Conservation (phyloP, 2,113 vertebrate genomes). For the Excalfactoria chinensis region DNA sequence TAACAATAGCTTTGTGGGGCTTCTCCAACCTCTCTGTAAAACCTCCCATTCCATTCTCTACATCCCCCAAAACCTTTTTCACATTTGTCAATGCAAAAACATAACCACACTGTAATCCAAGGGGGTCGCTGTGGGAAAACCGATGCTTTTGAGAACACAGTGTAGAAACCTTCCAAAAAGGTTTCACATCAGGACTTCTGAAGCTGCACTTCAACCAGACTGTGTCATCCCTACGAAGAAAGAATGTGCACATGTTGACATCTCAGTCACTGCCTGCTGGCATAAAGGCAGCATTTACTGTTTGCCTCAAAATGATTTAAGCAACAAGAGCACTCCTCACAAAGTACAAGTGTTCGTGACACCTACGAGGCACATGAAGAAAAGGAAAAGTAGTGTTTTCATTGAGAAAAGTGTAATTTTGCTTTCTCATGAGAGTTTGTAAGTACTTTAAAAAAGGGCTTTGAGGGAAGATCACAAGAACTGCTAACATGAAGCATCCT, state of each 20-base stretch:
- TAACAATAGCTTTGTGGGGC: accelerated
- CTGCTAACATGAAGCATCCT: not conserved
- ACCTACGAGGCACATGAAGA: not conserved
- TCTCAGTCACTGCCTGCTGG: not conserved
- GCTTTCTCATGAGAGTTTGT: not conserved
- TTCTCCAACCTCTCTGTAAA: not conserved
- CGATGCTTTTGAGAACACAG: not conserved
- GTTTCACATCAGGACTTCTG: not conserved
- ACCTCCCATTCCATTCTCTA: not conserved
- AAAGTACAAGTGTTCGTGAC: not conserved
- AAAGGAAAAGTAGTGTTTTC: not conserved
- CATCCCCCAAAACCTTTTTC: not conserved
- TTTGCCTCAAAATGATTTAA: not conserved
- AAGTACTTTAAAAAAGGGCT: not conserved
- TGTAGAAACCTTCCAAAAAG: not conserved
- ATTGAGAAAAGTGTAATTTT: not conserved
- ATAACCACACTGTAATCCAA: not conserved
- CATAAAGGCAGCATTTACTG: not conserved
- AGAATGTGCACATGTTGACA: accelerated
- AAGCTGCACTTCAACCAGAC: not conserved
- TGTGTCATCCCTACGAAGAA: not conserved
- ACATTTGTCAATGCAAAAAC: not conserved
- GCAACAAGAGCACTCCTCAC: not conserved
- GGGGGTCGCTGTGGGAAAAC: not conserved
- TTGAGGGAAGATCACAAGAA: not conserved